Evolutionary conservation across 1,140 invertebrate genomes (phyloP), one percentile per base, ranked within the genome.

Genomic region (Platyscapa corneri): DNA sequence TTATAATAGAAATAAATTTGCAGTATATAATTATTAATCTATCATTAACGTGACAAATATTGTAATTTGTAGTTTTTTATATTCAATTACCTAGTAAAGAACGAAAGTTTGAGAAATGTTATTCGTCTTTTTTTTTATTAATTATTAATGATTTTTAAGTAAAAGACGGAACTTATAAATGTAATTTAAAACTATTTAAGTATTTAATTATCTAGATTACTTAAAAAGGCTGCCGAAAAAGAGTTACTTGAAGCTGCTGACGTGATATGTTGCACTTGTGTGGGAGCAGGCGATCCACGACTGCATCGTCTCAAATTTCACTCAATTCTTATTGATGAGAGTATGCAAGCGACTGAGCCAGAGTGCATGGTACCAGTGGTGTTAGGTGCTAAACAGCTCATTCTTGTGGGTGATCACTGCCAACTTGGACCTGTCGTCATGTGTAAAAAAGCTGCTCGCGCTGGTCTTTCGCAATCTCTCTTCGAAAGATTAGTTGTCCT

Each of bases 291-390:
- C 3, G 99, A 99, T 94, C 97, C 98, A 0, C 94, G 99, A 37
- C 92, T 99, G 5, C 95, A 96, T 8, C 95, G 98, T 49, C 95
- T 99, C 87, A 98, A 99, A 89, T 99, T 99, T 93, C 96, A 98
- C 88, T 99, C 98, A 12, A 99, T 99, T 84, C 95, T 99, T 0
- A 99, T 99, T 86, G 99, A 99, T 91, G 99, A 99, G 92, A 99
- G 98, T 88, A 95, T 96, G 95, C 97, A 99, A 94, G 98, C 98
- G 0, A 99, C 99, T 6, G 99, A 99, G 91, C 98, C 98, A 0
- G 98, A 99, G 89, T 99, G 98, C 90, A 99, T 99, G 98, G 98
- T 99, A 10, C 98, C 99, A 0, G 98, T 99, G 0, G 98, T 99
- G 0, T 94, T 99, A 3, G 99, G 99, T n/a, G 98, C 98, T 16